These are phyloP conservation scores for Drosophila guanche DNA, from an alignment of 1,140 invertebrate genomes.

Conservation along the genomic window DNA sequence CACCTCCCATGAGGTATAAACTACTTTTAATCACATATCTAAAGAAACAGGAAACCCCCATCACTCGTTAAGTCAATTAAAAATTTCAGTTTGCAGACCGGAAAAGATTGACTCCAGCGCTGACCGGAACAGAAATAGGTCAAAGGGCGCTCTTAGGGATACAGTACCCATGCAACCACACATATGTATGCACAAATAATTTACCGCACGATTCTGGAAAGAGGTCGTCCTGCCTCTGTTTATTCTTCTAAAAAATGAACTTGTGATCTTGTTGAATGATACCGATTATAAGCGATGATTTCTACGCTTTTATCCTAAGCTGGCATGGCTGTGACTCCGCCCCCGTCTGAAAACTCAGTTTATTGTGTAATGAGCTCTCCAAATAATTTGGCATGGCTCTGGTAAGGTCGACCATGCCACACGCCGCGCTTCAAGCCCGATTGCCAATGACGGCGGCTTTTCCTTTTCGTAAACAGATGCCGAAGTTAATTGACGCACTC, in stretches of 20 bases:
- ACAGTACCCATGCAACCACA: constrained; percentile 17
- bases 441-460: constrained; percentile 59
- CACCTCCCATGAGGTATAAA: neutral
- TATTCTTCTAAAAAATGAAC: constrained; percentile 70
- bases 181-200: neutral
- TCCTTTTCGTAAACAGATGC: constrained; percentile 75
- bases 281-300: constrained; percentile 5
- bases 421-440: constrained; percentile 78
- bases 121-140: constrained; percentile 43
- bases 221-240: neutral
- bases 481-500: constrained; percentile 80
- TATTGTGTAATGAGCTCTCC: constrained; percentile 81
- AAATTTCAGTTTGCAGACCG: constrained; percentile 49
- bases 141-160: neutral
- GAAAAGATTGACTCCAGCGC: constrained; percentile 59
- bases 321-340: constrained; percentile 17
- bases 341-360: constrained; percentile 19
- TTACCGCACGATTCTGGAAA: neutral
- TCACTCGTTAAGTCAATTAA: constrained; percentile 53
- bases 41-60: constrained; percentile 19
- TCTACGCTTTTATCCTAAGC: constrained; percentile 45
- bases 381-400: constrained; percentile 75
- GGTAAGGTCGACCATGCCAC: constrained; percentile 35
- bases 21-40: constrained; percentile 13
- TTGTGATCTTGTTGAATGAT: constrained; percentile 75